These are phyloP conservation scores for Lypha dubia DNA, from an alignment of 2,888 invertebrate species.

Conservation along the genomic window DNA sequence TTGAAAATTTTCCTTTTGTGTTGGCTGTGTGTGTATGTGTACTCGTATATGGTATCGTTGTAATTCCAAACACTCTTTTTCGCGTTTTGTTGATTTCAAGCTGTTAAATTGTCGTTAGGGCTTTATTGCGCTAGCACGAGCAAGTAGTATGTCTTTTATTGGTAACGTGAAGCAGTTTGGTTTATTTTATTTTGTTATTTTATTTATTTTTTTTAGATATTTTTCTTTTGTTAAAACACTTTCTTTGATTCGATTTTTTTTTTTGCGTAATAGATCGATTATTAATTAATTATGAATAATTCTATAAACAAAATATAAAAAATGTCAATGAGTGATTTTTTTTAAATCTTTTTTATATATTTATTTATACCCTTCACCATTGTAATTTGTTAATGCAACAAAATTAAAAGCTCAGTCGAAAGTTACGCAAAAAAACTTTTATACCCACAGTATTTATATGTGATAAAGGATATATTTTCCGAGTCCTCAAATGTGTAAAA, in stretches of 20 bases:
- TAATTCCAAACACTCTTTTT: neutral
- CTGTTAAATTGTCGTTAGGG: constrained; percentile 17
- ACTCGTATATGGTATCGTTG: constrained; percentile 16
- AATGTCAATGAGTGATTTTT: too few species aligned
- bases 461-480: too few species aligned
- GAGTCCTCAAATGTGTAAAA: too few species aligned
- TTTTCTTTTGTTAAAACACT: neutral
- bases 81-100: constrained; percentile 9
- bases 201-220: neutral
- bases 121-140: constrained; percentile 15
- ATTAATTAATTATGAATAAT: constrained; percentile 1
- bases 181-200: neutral
- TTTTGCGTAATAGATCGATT: neutral
- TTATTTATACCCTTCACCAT: too few species aligned
- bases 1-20: constrained; percentile 10
- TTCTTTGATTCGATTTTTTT: neutral
- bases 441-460: too few species aligned
- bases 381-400: too few species aligned
- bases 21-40: constrained; percentile 2
- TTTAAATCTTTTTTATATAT: too few species aligned
- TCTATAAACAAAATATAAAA: neutral
- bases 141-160: constrained; percentile 4
- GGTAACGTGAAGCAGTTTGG: constrained; percentile 3
- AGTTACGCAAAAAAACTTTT: too few species aligned
- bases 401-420: too few species aligned